Evolutionary conservation across 2,888 invertebrate species (phyloP).

Genomic region (Caenorhabditis afra): DNA sequence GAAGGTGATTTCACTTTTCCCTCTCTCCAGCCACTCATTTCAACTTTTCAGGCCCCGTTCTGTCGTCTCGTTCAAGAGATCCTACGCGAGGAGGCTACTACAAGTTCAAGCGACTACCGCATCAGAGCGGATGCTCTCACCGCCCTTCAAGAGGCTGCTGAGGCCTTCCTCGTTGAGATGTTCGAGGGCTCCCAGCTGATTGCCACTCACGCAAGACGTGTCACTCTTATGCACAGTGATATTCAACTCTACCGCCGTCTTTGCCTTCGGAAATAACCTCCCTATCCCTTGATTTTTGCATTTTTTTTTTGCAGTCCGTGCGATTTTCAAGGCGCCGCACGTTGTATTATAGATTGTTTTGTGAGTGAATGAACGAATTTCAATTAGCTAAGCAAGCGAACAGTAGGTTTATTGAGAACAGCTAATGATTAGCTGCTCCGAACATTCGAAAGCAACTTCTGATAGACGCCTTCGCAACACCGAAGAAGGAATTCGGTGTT

Average conservation of each 20-base stretch:
- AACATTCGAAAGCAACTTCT: constrained; percentile 38
- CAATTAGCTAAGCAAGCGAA: not conserved
- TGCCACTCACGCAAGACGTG: constrained; percentile 61
- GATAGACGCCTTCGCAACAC: constrained; percentile 50
- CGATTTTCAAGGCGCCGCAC: no score
- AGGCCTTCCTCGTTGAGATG: constrained; percentile 59
- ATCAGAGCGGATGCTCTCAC: constrained; percentile 52
- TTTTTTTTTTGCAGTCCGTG: not conserved
- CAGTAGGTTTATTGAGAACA: no score
- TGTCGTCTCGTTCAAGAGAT: constrained; percentile 57
- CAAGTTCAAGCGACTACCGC: constrained; percentile 22
- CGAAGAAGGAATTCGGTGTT: constrained; percentile 40
- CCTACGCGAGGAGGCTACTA: not conserved
- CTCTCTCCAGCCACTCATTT: not conserved
- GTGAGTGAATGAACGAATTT: constrained; percentile 12
- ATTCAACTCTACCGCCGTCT: constrained; percentile 61
- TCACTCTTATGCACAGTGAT: constrained; percentile 58
- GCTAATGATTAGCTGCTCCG: constrained; percentile 1
- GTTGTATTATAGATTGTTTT: constrained; percentile 17
- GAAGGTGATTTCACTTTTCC: constrained; percentile 34
- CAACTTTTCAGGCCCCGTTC: constrained; percentile 62
- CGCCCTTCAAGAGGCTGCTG: constrained; percentile 63
- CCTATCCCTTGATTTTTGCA: no score
- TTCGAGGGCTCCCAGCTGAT: constrained; percentile 54
- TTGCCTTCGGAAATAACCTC: constrained; percentile 31